phyloP scores from a whole-genome alignment of 92 coral and sea anemone genomes.

The Pocillopora grandis region DNA sequence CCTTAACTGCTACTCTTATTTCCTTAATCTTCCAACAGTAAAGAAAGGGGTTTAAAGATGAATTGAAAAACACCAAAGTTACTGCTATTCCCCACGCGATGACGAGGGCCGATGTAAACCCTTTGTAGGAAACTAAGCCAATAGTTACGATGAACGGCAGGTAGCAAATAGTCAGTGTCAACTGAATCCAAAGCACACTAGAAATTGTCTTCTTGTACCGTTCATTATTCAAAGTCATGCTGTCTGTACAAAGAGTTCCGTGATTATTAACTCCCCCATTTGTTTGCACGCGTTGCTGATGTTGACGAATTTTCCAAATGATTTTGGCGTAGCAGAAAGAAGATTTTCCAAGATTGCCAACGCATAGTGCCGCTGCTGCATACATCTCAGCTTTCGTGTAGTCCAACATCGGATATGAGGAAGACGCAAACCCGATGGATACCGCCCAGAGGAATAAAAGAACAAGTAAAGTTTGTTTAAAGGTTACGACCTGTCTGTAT shows the following conservation, averaged over 20 bases:
- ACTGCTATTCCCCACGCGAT: not conserved
- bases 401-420: not conserved
- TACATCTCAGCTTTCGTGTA: not conserved
- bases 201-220: not conserved
- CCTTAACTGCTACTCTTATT: not conserved
- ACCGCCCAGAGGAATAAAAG: not conserved
- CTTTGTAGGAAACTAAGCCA: not conserved
- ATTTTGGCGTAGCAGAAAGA: not conserved
- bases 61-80: not conserved
- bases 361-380: not conserved
- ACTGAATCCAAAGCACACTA: not conserved
- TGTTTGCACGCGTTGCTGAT: not conserved
- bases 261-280: not conserved
- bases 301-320: not conserved
- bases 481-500: not conserved
- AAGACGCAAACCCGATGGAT: not conserved
- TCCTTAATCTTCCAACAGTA: conserved; percentile 11
- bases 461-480: not conserved
- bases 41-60: not conserved
- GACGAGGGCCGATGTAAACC: not conserved
- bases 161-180: not conserved
- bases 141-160: not conserved
- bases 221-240: not conserved
- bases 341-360: not conserved
- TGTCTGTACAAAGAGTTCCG: not conserved